Percentiles rank a stretch among this genome's conserved stretches.
Conservation (phyloP, 2,113 vertebrate species). For the Percina caprodes region DNA sequence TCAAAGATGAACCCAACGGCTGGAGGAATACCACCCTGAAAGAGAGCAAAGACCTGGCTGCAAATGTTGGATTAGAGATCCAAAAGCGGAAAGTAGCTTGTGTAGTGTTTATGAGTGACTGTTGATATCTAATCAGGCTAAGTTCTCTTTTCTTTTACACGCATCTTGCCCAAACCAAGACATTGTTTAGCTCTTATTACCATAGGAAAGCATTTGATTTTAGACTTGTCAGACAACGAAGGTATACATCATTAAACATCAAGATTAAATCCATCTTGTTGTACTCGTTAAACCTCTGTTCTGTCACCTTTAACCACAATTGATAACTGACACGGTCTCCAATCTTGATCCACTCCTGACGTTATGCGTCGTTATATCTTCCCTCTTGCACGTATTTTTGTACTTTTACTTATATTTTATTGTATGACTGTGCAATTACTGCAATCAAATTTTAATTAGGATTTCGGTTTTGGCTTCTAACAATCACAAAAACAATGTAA, state of each 20-base stretch:
- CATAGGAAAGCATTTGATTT: slow-evolving; percentile 1
- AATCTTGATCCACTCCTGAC: no score
- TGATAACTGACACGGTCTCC: not conserved
- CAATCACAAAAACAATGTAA: no score
- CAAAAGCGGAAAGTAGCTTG: slow-evolving; percentile 36
- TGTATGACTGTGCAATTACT: no score
- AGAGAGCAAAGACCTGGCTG: slow-evolving; percentile 47
- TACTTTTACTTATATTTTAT: no score
- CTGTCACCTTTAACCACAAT: not conserved
- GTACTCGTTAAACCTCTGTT: not conserved
- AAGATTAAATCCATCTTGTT: slow-evolving; percentile 10
- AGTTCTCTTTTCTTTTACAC: slow-evolving; percentile 16
- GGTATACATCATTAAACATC: not conserved
- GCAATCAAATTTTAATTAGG: no score
- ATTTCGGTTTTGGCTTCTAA: no score
- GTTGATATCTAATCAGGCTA: slow-evolving; percentile 34
- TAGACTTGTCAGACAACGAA: not conserved
- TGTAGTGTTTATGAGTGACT: slow-evolving; percentile 39
- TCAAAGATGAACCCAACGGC: slow-evolving; percentile 67
- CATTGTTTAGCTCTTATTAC: slow-evolving; percentile 3
- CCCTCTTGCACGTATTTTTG: no score
- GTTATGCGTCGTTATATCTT: no score
- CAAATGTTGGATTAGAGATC: slow-evolving; percentile 42
- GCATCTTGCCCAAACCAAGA: slow-evolving; percentile 3
- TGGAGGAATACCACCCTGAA: slow-evolving; percentile 60